Percentiles rank a stretch among this genome's conserved stretches.
Evolutionary conservation across 2,797 vertebrate species (phyloP).

Genomic region (Xerus rutilus): DNA sequence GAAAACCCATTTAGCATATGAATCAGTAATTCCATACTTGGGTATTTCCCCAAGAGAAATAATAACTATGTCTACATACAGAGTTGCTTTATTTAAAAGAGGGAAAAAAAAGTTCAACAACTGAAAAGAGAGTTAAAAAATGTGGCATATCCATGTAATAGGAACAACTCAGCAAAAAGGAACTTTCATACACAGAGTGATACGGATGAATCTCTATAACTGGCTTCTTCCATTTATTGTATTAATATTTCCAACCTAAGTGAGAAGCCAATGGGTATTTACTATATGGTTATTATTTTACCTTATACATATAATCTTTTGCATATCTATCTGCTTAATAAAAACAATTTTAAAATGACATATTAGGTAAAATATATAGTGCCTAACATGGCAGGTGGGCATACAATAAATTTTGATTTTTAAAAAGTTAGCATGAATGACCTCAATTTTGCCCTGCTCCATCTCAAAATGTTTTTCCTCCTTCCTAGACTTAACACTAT

Average conservation of each 20-base stretch:
- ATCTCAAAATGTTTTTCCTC: constrained; percentile 17
- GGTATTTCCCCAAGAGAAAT: neutral
- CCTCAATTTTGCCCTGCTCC: neutral
- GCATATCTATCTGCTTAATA: neutral
- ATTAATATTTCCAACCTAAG: neutral
- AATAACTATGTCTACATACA: neutral
- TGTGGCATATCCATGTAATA: neutral
- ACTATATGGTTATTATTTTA: neutral
- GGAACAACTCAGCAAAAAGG: neutral
- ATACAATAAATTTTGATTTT: no score
- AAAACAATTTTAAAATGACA: neutral
- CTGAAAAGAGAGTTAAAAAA: neutral
- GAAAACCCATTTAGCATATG: neutral
- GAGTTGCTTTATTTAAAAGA: no score
- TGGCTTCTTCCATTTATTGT: neutral
- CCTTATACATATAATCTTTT: neutral
- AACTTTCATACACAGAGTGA: neutral
- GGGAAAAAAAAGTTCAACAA: neutral
- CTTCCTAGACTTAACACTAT: neutral
- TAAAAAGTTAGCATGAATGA: no score
- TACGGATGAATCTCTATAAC: neutral
- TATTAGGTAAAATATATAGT: no score
- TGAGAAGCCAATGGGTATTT: neutral
- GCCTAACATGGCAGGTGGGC: no score
- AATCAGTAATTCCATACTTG: neutral